Evolutionary conservation across 1,140 invertebrate genomes (phyloP), one percentile per base, ranked within the genome.

Genomic region (Zaprionus taronus): DNA sequence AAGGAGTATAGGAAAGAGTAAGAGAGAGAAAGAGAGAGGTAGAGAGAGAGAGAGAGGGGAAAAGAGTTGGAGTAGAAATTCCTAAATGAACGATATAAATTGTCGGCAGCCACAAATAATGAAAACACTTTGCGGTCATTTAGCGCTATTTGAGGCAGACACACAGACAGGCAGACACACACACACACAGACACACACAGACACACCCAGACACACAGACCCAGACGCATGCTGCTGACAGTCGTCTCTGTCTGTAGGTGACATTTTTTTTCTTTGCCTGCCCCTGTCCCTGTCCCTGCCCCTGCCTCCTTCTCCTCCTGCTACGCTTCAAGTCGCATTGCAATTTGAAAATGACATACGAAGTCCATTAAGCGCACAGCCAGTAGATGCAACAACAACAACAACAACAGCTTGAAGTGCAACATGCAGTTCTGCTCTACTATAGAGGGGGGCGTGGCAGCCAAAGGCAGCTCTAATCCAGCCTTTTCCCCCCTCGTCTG

Each of bases 51-150:
- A 62, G 0, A 14, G 28, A 31, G 15, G 47, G 51, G 28, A 34
- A 56, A 49, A 38, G 44, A 57, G 67, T 56, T 31, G 38, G 17
- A 68, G 60, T 26, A 31, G 84, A 87, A 89, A 89, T 89, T 90
- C 84, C 84, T 89, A 89, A 89, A 89, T 89, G 85, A 89, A 89
- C 85, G 85, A 89, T 89, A 89, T 89, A 89, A 89, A 89, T 89
- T 89, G 85, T 90, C 90, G 85, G 84, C 84, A 89, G 85, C 85
- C 85, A 90, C 85, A 89, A 89, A 89, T 89, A 89, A 89, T 89
- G 85, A 89, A 89, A 89, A 89, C 85, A 89, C 85, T 89, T 89
- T 89, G 85, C 85, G 85, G 85, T 90, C 85, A 89, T 89, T 89
- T 89, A 89, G 84, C 84, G 84, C 85, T 90, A 90, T 89, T 89